Evolutionary conservation across 2,888 invertebrate species (phyloP).

Genomic region (Hirtodrosophila duncani): DNA sequence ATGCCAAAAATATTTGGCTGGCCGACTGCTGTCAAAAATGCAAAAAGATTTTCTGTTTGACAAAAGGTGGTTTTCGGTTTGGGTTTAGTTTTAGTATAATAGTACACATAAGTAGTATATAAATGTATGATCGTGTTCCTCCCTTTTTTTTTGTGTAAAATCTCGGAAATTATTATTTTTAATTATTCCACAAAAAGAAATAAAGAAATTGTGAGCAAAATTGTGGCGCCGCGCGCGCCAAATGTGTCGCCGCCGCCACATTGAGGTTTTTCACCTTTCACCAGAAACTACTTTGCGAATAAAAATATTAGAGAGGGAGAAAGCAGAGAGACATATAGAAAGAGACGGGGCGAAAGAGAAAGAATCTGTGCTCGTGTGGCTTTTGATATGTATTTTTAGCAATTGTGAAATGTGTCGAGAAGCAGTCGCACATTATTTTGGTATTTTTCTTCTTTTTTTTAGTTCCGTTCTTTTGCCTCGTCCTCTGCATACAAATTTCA

Average conservation of each 20-base stretch:
- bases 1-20: constrained; percentile 58
- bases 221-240: constrained; percentile 52
- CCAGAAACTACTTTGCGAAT: constrained; percentile 36
- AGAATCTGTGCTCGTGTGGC: constrained; percentile 45
- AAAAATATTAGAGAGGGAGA: constrained; percentile 2
- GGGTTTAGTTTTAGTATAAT: no score
- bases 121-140: no score
- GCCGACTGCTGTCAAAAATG: constrained; percentile 49
- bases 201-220: constrained; percentile 60
- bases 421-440: constrained; percentile 20
- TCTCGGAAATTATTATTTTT: constrained; percentile 34
- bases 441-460: constrained; percentile 1
- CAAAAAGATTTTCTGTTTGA: constrained; percentile 33
- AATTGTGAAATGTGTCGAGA: constrained; percentile 58
- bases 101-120: no score
- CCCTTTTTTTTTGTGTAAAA: no score
- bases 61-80: constrained; percentile 53
- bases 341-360: not conserved
- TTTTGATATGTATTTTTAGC: constrained; percentile 56
- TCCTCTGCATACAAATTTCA: constrained; percentile 41
- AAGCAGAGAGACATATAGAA: not conserved
- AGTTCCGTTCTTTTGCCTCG: constrained; percentile 2
- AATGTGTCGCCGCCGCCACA: constrained; percentile 44
- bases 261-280: constrained; percentile 64
- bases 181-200: constrained; percentile 37